Base-by-base conservation (phyloP, 2,113 vertebrate species). In the Ivindomyrus marchei region DNA sequence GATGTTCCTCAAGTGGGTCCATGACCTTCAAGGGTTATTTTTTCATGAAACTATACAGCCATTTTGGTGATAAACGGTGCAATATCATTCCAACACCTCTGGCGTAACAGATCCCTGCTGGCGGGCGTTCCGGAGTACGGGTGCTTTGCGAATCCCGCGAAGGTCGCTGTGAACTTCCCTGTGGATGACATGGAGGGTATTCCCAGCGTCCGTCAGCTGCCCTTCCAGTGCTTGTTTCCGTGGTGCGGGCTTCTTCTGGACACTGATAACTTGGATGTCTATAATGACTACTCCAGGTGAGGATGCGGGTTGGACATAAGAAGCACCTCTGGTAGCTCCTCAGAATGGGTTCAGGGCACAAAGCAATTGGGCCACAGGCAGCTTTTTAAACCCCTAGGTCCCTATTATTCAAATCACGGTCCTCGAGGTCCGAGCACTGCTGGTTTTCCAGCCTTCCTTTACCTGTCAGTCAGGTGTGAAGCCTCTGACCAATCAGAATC, bases 231-330 rank as follows among this genome's bases (percentile, higher is more conserved):
- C 92, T 91, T 97, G 86, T 96, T 99, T 90, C 97, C 97, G 0
- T 99, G 98, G 98, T 99, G 98, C 24, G 98, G 98, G 3, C 92
- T 99, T 3, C 94, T 98, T 91, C 90, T 99, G 83, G 95, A 99
- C 94, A 96, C 96, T 0, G 92, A 91, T 91, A 95, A 95, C 0
- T 95, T 99, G 52, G 96, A 98, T 15, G 94, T 98, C 88, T 95
- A 93, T 90, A 96, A 96, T 3, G 97, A 99, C 95, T 99, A 98
- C 90, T 96, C 97, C 42, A 97, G 97, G 98, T 98, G 92, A 70
- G 83, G 42, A n/a, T 46, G 8, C 74, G 15, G 15, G 39, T 49
- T 24, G 58, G 39, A 3, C 10, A 74, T 2, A 24, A 21, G 10
- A 31, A 3, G 45, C 19, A 27, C 0, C 9, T 27, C 45, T 86